Conservation (phyloP, 1,140 invertebrate species). For the Whitmania pigra region DNA sequence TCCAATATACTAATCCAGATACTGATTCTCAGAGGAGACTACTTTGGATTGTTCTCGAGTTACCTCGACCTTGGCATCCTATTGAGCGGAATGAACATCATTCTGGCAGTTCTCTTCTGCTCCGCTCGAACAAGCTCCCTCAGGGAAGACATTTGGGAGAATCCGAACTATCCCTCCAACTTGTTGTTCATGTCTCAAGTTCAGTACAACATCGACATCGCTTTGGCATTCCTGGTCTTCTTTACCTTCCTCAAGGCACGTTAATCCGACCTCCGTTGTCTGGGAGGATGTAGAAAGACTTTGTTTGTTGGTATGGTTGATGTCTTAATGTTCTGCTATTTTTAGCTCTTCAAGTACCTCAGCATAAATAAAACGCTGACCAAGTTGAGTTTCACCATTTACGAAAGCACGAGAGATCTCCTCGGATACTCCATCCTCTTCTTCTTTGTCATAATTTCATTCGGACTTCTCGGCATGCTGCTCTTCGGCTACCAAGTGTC, state of each 20-base stretch:
- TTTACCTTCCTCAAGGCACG: not conserved
- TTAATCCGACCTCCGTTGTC: not conserved
- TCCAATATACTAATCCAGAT: not conserved
- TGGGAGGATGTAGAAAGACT: too few species aligned
- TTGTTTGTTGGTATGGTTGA: too few species aligned
- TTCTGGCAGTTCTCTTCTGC: not conserved
- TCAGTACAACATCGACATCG: not conserved
- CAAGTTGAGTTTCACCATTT: not conserved
- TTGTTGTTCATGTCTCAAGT: not conserved
- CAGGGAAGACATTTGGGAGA: not conserved
- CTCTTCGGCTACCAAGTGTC: slow-evolving; percentile 6
- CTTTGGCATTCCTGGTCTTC: slow-evolving; percentile 5
- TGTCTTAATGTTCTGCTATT: not conserved
- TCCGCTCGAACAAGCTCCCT: not conserved
- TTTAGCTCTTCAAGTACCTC: not conserved
- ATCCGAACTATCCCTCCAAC: not conserved
- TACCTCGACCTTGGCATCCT: not conserved
- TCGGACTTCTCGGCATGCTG: not conserved
- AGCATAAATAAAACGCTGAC: slow-evolving; percentile 19
- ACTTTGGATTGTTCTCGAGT: not conserved
- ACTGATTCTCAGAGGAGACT: not conserved
- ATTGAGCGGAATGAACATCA: not conserved
- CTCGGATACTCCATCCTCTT: slow-evolving; percentile 8
- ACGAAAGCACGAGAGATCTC: not conserved
- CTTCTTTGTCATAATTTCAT: slow-evolving; percentile 7